Evolutionary conservation across 2,797 vertebrate genomes (phyloP).

Genomic region (Urocyon cinereoargenteus): DNA sequence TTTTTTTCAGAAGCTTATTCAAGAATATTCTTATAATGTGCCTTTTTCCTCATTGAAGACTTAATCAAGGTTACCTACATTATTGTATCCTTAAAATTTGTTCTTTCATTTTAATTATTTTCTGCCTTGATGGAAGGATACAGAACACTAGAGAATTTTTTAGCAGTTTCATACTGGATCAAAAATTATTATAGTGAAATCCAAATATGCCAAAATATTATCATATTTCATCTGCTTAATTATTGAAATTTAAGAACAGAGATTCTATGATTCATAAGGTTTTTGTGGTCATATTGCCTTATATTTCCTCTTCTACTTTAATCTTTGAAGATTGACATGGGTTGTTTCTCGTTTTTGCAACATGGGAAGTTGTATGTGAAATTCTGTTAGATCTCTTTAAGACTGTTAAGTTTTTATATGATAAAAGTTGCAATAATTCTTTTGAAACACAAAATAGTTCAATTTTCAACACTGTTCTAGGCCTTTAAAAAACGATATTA

Average conservation of each 20-base stretch:
- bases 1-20: background rate
- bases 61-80: background rate
- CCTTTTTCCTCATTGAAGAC: background rate
- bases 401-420: background rate
- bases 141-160: background rate
- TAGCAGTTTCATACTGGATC: background rate
- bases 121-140: background rate
- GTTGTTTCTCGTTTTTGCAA: background rate
- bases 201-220: background rate
- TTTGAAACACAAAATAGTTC: conserved; percentile 11
- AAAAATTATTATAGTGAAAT: background rate
- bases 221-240: background rate
- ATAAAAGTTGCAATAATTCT: background rate
- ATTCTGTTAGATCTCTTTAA: background rate
- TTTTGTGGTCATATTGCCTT: background rate
- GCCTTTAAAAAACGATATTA: background rate
- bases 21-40: background rate
- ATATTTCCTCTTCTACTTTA: background rate
- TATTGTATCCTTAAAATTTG: background rate
- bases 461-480: background rate
- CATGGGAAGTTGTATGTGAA: background rate
- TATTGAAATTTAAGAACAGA: background rate
- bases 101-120: background rate
- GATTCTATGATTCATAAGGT: background rate
- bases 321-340: background rate